Percentiles rank a stretch among this genome's conserved stretches.
phyloP scores from a whole-genome alignment of 2,888 invertebrate species.

The Leptogaster cylindrica region DNA sequence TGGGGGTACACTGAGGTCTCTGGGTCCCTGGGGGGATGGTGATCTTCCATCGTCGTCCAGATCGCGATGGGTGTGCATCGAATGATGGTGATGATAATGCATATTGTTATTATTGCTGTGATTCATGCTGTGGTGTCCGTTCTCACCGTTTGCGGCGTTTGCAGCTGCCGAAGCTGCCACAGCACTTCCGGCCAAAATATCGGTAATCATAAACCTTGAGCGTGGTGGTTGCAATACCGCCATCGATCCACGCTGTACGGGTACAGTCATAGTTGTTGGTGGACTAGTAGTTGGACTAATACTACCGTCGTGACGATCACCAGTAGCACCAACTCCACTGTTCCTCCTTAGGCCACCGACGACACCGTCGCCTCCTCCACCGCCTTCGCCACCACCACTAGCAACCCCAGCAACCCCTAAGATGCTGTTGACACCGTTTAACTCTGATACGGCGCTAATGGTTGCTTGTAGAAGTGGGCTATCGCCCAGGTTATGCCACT shows the following conservation, averaged over 20 bases:
- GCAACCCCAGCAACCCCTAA: slow-evolving; percentile 53
- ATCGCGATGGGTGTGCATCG: slow-evolving; percentile 49
- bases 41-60: slow-evolving; percentile 56
- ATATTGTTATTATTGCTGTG: slow-evolving; percentile 15
- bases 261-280: slow-evolving; percentile 61
- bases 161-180: slow-evolving; percentile 60
- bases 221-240: slow-evolving; percentile 72
- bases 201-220: slow-evolving; percentile 89
- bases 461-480: slow-evolving; percentile 48
- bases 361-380: slow-evolving; percentile 44
- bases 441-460: slow-evolving; percentile 46
- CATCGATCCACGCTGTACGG: slow-evolving; percentile 62
- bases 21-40: slow-evolving; percentile 58
- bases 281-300: slow-evolving; percentile 60
- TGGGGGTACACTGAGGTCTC: slow-evolving; percentile 52
- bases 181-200: slow-evolving; percentile 73
- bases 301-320: slow-evolving; percentile 57
- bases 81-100: slow-evolving; percentile 49
- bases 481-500: slow-evolving; percentile 50
- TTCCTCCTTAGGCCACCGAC: slow-evolving; percentile 19
- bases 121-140: slow-evolving; percentile 7
- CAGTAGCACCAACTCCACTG: slow-evolving; percentile 58
- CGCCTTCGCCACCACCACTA: slow-evolving; percentile 29
- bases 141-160: slow-evolving; percentile 30
- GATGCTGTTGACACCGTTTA: slow-evolving; percentile 35